Conservation (phyloP, 2,888 invertebrate genomes). For the Napeogenes sylphis region DNA sequence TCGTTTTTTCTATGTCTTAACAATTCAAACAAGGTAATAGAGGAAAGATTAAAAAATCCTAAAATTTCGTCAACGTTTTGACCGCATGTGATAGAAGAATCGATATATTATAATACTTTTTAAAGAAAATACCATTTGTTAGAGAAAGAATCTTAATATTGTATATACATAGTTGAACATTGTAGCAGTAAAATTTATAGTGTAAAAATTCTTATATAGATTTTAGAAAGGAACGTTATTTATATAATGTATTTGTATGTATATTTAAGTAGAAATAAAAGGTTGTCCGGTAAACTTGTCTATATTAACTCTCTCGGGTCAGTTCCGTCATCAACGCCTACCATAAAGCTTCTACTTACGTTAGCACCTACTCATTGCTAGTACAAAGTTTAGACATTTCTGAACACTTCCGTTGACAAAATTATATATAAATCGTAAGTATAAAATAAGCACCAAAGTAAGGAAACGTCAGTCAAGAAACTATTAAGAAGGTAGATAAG, state of each 20-base stretch:
- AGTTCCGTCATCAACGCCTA: background rate
- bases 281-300: slow-evolving; percentile 25
- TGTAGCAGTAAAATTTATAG: background rate
- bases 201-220: background rate
- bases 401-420: slow-evolving; percentile 66
- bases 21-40: no score
- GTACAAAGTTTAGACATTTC: slow-evolving; percentile 62
- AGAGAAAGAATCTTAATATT: background rate
- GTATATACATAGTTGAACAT: background rate
- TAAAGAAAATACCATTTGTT: background rate
- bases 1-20: background rate
- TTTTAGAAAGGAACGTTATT: background rate
- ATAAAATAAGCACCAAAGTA: slow-evolving; percentile 35
- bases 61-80: no score
- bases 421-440: slow-evolving; percentile 24
- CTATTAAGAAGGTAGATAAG: background rate
- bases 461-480: slow-evolving; percentile 21
- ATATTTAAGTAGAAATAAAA: background rate
- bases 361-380: slow-evolving; percentile 67
- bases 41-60: no score
- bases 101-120: no score
- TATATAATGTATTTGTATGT: background rate
- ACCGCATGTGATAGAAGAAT: no score
- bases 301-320: background rate
- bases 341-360: slow-evolving; percentile 38